These are phyloP conservation scores for Uropetala carovei DNA, from an alignment of 2,888 invertebrate genomes.

Conservation along the genomic window DNA sequence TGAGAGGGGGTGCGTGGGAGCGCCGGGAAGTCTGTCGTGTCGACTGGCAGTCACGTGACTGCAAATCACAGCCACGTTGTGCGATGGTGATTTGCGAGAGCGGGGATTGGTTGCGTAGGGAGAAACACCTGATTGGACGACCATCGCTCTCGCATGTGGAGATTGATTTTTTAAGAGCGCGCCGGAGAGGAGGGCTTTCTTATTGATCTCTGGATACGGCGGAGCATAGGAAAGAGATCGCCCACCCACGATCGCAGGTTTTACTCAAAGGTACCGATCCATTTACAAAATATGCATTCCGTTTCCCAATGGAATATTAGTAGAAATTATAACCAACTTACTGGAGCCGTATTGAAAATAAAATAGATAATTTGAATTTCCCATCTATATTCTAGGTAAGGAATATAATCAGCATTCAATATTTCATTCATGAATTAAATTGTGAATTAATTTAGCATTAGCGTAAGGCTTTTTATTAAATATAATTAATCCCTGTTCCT, in stretches of 20 bases:
- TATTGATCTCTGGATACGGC: background rate
- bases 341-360: background rate
- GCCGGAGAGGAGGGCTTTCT: background rate
- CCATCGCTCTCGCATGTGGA: background rate
- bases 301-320: background rate
- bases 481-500: background rate
- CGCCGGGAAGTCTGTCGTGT: background rate
- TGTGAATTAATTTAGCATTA: background rate
- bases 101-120: background rate
- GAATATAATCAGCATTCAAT: background rate
- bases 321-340: background rate
- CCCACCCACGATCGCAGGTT: background rate
- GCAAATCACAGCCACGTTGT: slow-evolving; percentile 38
- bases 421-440: background rate
- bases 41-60: slow-evolving; percentile 44
- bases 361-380: background rate
- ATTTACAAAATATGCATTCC: background rate
- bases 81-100: slow-evolving; percentile 42
- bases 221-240: background rate
- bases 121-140: slow-evolving; percentile 18
- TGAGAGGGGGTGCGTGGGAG: background rate
- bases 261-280: background rate
- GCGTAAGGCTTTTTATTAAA: background rate
- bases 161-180: background rate
- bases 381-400: no score